These are phyloP conservation scores for Esox lucius DNA, from an alignment of 2,797 vertebrate genomes.

Conservation along the genomic window DNA sequence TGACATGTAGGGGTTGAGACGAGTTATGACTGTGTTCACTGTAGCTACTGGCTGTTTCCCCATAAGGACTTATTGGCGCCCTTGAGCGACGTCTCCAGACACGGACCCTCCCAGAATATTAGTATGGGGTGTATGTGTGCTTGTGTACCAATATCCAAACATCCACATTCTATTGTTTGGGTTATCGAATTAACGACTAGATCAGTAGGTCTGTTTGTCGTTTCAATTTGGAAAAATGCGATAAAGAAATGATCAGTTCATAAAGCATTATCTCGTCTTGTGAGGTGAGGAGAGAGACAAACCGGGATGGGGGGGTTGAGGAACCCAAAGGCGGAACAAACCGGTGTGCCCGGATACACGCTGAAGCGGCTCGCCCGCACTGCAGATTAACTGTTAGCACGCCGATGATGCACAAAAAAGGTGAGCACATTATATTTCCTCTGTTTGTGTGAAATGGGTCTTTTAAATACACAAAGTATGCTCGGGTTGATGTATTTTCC, in stretches of 20 bases:
- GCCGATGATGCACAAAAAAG: conserved; percentile 61
- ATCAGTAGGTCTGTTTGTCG: background rate
- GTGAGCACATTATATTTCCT: conserved; percentile 61
- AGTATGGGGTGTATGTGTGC: background rate
- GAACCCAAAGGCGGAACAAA: conserved; percentile 74
- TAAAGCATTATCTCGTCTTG: conserved; percentile 53
- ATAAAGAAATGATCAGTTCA: conserved; percentile 36
- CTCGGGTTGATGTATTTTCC: background rate
- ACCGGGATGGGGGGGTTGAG: conserved; percentile 39
- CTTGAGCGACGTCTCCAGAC: background rate
- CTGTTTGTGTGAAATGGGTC: background rate
- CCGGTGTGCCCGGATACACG: conserved; percentile 78
- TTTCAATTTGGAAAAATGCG: conserved; percentile 4
- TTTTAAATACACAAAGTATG: background rate
- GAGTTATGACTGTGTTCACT: background rate
- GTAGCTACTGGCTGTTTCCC: background rate
- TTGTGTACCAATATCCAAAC: background rate
- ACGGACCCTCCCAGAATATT: background rate
- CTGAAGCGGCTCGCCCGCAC: conserved; percentile 80
- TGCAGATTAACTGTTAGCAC: conserved; percentile 80
- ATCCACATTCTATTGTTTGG: background rate
- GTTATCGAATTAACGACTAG: background rate
- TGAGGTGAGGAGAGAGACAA: conserved; percentile 51
- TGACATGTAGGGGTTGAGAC: background rate
- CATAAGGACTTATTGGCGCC: background rate